Conservation (phyloP, 2,113 vertebrate species). For the Nyctereutes procyonoides region DNA sequence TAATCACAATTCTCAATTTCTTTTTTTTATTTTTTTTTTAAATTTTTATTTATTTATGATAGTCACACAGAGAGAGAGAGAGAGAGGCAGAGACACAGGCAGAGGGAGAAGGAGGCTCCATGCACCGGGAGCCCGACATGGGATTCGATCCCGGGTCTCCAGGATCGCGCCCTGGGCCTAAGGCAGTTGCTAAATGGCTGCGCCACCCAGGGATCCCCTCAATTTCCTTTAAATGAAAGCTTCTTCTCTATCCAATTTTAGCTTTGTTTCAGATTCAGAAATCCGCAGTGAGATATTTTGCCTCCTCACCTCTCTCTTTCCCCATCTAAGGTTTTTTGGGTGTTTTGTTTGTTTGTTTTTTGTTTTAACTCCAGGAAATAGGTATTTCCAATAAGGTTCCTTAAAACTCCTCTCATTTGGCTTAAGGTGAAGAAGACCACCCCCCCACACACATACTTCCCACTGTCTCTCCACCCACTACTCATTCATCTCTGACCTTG, state of each 20-base stretch:
- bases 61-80: no score
- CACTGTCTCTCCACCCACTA: rapidly evolving
- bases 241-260: background rate
- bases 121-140: no score
- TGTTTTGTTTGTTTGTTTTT: background rate
- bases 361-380: background rate
- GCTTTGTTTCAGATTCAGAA: background rate
- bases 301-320: background rate
- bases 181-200: no score
- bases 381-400: background rate
- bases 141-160: no score
- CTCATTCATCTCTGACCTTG: background rate
- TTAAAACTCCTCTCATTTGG: background rate
- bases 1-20: background rate
- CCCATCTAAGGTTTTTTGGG: background rate
- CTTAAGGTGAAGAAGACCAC: background rate
- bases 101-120: no score
- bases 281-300: background rate
- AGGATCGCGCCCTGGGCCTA: no score
- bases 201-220: no score
- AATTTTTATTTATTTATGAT: no score
- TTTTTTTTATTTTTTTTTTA: no score
- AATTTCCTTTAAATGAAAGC: background rate
- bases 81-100: no score
- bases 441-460: background rate